Evolutionary conservation across 2,113 vertebrate species (phyloP), one percentile per base, ranked within the genome.

Genomic region (Oryzias celebensis): DNA sequence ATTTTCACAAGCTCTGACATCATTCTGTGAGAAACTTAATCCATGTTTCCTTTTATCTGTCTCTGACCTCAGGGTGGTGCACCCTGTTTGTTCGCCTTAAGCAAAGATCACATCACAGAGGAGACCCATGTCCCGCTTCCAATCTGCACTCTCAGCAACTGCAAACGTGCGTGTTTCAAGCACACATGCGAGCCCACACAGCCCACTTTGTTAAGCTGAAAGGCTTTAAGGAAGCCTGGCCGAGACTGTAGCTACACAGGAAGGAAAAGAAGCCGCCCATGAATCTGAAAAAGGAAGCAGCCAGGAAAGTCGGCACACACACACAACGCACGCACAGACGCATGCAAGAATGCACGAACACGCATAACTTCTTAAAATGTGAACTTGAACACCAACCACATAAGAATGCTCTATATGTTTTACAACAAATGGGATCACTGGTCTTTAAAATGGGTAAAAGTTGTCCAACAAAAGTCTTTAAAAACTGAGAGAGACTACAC

Each of bases 261-360:
- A 88, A 88, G 86, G 82, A 84, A 77, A 55, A 48, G 71, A 80
- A 86, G 85, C 86, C 89, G 84, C 87, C 87, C 82, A 84, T 88
- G 68, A 68, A 81, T 84, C 75, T 77, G 86, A 89, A 84, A 36
- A 73, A 79, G 86, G 87, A 89, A 86, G 71, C 70, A 68, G 85
- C 69, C 71, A 81, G 87, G 82, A 83, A 82, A 81, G 71, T 73
- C 71, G 80, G 66, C 75, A 65, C 55, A 85, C 73, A 60, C 65
- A 71, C 69, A 76, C 52, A 36, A 36, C 36, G 58, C 58, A 65
- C 66, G 42, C 68, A 65, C 75, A 59, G 49, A 31, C 24, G 31
- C 17, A 42, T 44, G 42, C 28, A 36, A 12, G 20, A 24, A 59
- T 24, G 17, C 48, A 24, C 50, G 18, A 22, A 52, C 46, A 51